Evolutionary conservation across 2,797 vertebrate genomes (phyloP).

Genomic region (Gouania willdenowi): DNA sequence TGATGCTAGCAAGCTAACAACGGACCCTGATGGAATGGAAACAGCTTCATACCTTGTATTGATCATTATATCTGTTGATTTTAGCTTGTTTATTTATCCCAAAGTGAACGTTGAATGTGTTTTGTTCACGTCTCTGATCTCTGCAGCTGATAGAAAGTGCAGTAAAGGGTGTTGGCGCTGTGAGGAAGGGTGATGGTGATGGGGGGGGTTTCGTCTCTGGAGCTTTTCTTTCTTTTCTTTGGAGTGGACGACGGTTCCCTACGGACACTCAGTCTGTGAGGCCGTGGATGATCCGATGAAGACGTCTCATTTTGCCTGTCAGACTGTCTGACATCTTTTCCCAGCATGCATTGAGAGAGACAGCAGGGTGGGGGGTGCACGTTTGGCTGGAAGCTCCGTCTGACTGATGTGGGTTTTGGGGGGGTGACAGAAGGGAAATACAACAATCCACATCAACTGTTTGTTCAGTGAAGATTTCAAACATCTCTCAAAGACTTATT

Average conservation of each 20-base stretch:
- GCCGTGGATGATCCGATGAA: slow-evolving; percentile 70
- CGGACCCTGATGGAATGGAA: no score
- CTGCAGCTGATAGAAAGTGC: neutral
- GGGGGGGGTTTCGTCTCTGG: slow-evolving; percentile 18
- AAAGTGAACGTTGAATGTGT: no score
- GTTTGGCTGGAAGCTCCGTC: slow-evolving; percentile 27
- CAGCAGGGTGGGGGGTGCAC: slow-evolving; percentile 35
- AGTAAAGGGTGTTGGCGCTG: slow-evolving; percentile 4
- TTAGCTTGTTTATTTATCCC: no score
- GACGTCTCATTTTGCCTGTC: slow-evolving; percentile 65
- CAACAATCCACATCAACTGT: slow-evolving; percentile 29
- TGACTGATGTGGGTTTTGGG: slow-evolving; percentile 64
- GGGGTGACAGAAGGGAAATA: slow-evolving; percentile 49
- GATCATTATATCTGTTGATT: no score
- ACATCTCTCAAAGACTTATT: no score
- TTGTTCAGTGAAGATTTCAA: slow-evolving; percentile 1
- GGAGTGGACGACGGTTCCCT: slow-evolving; percentile 21
- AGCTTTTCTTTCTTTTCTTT: slow-evolving; percentile 29
- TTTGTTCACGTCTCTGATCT: slow-evolving; percentile 1
- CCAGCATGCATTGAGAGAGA: slow-evolving; percentile 39
- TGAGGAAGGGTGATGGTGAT: slow-evolving; percentile 11
- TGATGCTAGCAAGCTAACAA: no score
- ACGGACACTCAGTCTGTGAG: slow-evolving; percentile 49
- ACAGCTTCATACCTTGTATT: no score
- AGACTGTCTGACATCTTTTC: slow-evolving; percentile 62